A percentile compares a stretch with the other conserved stretches of the same genome.
Evolutionary conservation across 2,888 invertebrate genomes (phyloP).

Genomic region (Eutolmus rufibarbis): DNA sequence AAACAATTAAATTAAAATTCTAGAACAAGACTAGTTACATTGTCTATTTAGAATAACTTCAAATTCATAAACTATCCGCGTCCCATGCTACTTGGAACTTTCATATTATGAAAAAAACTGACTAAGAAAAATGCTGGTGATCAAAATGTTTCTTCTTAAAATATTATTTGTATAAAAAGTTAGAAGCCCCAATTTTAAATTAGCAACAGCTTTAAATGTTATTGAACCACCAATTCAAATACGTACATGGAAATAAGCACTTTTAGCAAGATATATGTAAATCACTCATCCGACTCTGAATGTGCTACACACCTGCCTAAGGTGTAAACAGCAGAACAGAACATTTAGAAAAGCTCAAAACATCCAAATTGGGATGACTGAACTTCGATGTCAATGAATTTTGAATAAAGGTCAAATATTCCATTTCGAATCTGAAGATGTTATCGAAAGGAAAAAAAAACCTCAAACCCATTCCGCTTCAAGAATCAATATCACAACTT

Average conservation of each 20-base stretch:
- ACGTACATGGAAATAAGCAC: not conserved
- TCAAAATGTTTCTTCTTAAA: not conserved
- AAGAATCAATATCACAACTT: not conserved
- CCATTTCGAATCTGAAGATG: not conserved
- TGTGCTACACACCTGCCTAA: not conserved
- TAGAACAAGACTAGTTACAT: too few species aligned
- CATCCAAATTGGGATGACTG: not conserved
- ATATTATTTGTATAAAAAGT: not conserved
- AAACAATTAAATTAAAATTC: too few species aligned
- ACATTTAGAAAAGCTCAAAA: not conserved
- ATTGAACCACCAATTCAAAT: not conserved
- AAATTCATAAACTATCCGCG: too few species aligned
- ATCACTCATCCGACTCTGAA: not conserved
- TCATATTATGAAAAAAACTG: too few species aligned
- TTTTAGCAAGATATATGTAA: not conserved
- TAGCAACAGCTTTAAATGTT: not conserved
- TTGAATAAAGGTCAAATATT: not conserved
- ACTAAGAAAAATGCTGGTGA: too few species aligned
- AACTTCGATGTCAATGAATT: not conserved
- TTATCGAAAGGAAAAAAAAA: not conserved
- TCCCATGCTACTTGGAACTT: too few species aligned
- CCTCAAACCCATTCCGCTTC: not conserved
- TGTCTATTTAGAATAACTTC: too few species aligned
- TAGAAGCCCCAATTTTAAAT: not conserved
- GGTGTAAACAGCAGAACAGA: not conserved